Evolutionary conservation across 2,797 vertebrate species (phyloP).

Genomic region (Acipenser transmontanus): DNA sequence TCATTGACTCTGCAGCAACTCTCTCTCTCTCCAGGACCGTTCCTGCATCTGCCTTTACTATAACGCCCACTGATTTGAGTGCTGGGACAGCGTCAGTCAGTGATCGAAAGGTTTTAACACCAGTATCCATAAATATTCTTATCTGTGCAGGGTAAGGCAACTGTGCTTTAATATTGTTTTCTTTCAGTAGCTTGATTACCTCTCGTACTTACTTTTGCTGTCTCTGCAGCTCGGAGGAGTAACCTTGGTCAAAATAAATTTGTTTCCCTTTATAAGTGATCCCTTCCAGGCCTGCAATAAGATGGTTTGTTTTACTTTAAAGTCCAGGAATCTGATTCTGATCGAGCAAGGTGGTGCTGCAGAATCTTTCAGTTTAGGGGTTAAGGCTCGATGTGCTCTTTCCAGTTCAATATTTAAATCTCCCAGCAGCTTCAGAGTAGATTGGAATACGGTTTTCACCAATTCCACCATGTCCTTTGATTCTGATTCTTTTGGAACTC

Average conservation of each 20-base stretch:
- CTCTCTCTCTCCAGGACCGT: background rate
- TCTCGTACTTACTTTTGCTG: background rate
- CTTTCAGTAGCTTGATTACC: constrained; percentile 12
- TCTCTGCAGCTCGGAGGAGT: background rate
- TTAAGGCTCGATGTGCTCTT: constrained; percentile 5
- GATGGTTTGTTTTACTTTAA: constrained; percentile 10
- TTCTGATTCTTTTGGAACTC: background rate
- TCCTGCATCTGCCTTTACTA: background rate
- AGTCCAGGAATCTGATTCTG: constrained; percentile 3
- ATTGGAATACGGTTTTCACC: background rate
- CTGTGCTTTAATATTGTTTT: constrained; percentile 11
- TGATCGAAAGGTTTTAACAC: constrained; percentile 1
- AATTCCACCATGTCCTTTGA: background rate
- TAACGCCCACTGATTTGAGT: constrained; percentile 1
- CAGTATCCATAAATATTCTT: constrained; percentile 1
- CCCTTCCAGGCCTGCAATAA: constrained; percentile 9
- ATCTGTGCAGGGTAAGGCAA: constrained; percentile 11
- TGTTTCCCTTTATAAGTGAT: background rate
- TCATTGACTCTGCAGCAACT: constrained; percentile 5
- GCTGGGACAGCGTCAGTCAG: background rate
- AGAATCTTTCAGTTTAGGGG: constrained; percentile 3
- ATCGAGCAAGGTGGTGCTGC: constrained; percentile 3
- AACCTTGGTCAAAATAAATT: constrained; percentile 19
- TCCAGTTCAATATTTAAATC: too few species aligned
- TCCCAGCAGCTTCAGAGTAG: background rate